Evolutionary conservation across 2,797 vertebrate species (phyloP).

Genomic region (Clarias pachynema): DNA sequence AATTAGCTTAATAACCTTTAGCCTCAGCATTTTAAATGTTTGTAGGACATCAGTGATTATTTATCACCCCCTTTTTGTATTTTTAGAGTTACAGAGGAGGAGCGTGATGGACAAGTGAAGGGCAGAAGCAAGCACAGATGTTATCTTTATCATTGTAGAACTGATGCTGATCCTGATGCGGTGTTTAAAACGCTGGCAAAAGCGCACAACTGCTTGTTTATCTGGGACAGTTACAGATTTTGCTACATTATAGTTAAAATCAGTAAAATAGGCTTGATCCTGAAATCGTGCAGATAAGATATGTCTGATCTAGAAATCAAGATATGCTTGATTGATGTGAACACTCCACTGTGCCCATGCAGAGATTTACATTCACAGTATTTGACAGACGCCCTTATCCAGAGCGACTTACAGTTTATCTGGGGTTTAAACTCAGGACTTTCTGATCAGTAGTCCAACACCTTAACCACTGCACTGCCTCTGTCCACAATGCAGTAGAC

Average conservation of each 20-base stretch:
- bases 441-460: too few species aligned
- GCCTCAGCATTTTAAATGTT: neutral
- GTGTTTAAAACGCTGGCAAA: neutral
- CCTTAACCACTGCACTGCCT: too few species aligned
- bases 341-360: too few species aligned
- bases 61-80: conserved; percentile 20
- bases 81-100: conserved; percentile 36
- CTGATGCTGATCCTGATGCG: neutral
- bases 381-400: too few species aligned
- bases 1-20: neutral
- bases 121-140: conserved; percentile 39
- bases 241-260: conserved; percentile 19
- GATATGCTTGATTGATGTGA: neutral
- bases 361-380: too few species aligned
- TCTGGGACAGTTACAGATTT: conserved; percentile 35
- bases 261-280: neutral
- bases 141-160: conserved; percentile 30
- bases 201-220: conserved; percentile 29
- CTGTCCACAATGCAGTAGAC: too few species aligned
- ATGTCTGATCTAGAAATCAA: neutral
- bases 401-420: too few species aligned
- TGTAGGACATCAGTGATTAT: conserved; percentile 39
- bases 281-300: conserved; percentile 1
- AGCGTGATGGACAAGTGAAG: conserved; percentile 10
- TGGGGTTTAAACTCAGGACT: too few species aligned